Evolutionary conservation across 2,113 vertebrate genomes (phyloP).

Genomic region (Pollimyrus isidori): DNA sequence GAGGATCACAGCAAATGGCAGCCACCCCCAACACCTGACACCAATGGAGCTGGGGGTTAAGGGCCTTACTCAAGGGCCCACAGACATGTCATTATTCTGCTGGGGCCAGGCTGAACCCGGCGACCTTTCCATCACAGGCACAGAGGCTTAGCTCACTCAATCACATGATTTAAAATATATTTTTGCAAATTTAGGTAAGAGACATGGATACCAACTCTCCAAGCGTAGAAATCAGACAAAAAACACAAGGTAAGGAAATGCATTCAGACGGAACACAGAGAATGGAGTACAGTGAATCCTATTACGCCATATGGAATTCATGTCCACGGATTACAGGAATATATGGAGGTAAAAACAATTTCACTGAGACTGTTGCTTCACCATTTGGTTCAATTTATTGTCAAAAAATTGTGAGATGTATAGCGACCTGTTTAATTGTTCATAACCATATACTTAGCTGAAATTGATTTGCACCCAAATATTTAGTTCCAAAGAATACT

Average conservation of each 20-base stretch:
- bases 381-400: too few relatives aligned
- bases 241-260: background rate
- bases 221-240: background rate
- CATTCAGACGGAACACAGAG: background rate
- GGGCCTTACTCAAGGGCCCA: background rate
- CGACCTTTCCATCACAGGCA: background rate
- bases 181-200: background rate
- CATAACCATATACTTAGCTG: too few relatives aligned
- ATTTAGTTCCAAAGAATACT: too few relatives aligned
- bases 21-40: background rate
- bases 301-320: background rate
- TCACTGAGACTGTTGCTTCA: too few relatives aligned
- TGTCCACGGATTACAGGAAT: too few relatives aligned
- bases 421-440: too few relatives aligned
- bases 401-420: too few relatives aligned
- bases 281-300: background rate
- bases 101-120: background rate
- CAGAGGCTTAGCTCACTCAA: background rate
- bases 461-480: too few relatives aligned
- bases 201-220: background rate
- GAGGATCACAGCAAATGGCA: background rate
- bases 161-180: background rate
- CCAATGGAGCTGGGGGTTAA: background rate
- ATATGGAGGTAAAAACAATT: too few relatives aligned
- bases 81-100: background rate